Percentiles rank a stretch among this genome's conserved stretches.
These are phyloP conservation scores for Neodon shergylaensis DNA, from an alignment of 2,113 vertebrate species.

Conservation along the genomic window DNA sequence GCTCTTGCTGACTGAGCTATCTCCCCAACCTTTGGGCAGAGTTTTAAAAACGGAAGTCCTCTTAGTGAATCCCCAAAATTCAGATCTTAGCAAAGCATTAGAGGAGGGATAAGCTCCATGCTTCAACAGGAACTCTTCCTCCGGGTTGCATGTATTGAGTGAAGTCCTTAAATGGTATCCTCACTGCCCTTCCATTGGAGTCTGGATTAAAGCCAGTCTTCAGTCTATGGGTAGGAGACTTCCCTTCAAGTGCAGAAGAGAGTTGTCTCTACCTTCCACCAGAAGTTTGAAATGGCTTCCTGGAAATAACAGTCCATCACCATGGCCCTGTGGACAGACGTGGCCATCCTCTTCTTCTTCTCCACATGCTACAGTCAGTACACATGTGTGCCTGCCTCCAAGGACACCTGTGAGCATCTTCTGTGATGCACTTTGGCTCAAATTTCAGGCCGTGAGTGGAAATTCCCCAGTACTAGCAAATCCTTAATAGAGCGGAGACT, in stretches of 20 bases:
- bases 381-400: neutral
- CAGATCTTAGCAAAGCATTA: constrained; percentile 32
- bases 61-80: neutral
- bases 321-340: neutral
- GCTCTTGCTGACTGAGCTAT: neutral
- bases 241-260: neutral
- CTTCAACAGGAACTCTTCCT: neutral
- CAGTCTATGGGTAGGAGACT: neutral
- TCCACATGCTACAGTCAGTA: neutral
- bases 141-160: neutral
- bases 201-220: neutral
- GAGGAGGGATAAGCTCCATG: neutral
- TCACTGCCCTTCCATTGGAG: neutral
- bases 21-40: neutral
- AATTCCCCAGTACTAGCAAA: neutral
- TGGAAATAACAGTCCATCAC: neutral
- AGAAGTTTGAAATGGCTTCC: constrained; percentile 1
- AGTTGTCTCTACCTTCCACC: neutral
- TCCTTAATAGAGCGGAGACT: neutral
- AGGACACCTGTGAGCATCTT: neutral
- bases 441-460: neutral
- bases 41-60: constrained; percentile 34
- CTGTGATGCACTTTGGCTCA: neutral
- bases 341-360: neutral
- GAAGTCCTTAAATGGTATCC: neutral